A percentile compares a stretch with the other conserved stretches of the same genome.
Evolutionary conservation across 2,113 vertebrate species (phyloP).

Genomic region (Arenaria interpres): DNA sequence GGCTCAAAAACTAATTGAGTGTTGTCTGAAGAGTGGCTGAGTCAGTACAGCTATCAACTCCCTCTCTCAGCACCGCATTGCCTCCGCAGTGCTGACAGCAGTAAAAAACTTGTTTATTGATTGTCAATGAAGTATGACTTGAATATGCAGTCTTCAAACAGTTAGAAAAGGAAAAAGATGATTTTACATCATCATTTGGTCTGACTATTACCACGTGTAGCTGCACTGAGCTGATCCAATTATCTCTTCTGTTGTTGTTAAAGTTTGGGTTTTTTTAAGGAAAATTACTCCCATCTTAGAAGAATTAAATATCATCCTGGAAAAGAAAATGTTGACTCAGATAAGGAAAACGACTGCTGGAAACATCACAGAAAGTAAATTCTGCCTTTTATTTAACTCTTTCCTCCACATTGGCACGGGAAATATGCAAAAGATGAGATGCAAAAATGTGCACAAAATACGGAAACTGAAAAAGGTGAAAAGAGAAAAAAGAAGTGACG

Average conservation of each 20-base stretch:
- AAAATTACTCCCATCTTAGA: background rate
- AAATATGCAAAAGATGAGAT: background rate
- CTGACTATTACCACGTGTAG: background rate
- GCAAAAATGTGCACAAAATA: background rate
- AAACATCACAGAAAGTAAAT: background rate
- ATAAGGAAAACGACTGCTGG: background rate
- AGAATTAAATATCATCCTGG: background rate
- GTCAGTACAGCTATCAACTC: background rate
- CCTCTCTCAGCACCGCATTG: background rate
- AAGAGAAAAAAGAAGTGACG: background rate
- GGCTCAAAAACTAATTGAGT: conserved; percentile 4
- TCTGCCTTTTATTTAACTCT: background rate
- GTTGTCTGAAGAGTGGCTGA: conserved; percentile 4
- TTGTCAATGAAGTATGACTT: conserved; percentile 20
- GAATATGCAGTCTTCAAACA: background rate
- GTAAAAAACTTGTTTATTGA: conserved; percentile 22
- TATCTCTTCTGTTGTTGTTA: background rate
- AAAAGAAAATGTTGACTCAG: background rate
- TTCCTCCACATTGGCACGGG: background rate
- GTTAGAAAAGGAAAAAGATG: background rate
- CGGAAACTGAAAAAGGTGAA: background rate
- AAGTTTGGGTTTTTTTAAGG: background rate
- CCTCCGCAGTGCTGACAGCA: conserved; percentile 12
- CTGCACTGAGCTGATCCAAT: background rate
- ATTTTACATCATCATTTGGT: background rate